These are phyloP conservation scores for Myrmophylax atrothorax DNA, from an alignment of 2,113 vertebrate genomes.

Conservation along the genomic window DNA sequence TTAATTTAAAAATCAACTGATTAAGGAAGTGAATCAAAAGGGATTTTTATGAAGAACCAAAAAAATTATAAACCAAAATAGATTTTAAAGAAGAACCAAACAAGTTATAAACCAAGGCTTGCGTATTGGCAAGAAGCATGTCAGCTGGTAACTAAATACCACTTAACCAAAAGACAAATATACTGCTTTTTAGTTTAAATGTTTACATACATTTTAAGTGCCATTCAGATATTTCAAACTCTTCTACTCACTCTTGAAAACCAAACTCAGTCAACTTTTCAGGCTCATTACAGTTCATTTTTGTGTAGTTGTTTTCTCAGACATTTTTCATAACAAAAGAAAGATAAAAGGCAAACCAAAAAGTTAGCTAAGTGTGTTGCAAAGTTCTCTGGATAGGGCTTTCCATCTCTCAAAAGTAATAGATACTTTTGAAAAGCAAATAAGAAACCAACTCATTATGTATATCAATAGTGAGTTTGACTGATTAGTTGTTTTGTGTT, in stretches of 20 bases:
- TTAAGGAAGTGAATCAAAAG: background rate
- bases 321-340: background rate
- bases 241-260: background rate
- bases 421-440: background rate
- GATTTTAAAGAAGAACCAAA: background rate
- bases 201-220: background rate
- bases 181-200: background rate
- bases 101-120: background rate
- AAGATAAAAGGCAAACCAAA: background rate
- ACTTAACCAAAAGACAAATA: background rate
- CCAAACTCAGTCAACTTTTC: background rate
- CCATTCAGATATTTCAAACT: background rate
- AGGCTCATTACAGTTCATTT: background rate
- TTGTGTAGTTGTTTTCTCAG: background rate
- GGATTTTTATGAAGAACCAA: background rate
- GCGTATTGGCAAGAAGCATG: background rate
- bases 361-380: background rate
- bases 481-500: rapidly evolving
- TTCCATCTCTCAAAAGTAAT: background rate
- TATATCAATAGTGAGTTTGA: rapidly evolving
- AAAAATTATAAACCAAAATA: background rate
- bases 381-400: background rate
- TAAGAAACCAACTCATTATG: background rate
- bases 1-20: background rate
- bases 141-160: background rate